phyloP scores from a whole-genome alignment of 2,797 vertebrate genomes.

The Enteromius mattozi region DNA sequence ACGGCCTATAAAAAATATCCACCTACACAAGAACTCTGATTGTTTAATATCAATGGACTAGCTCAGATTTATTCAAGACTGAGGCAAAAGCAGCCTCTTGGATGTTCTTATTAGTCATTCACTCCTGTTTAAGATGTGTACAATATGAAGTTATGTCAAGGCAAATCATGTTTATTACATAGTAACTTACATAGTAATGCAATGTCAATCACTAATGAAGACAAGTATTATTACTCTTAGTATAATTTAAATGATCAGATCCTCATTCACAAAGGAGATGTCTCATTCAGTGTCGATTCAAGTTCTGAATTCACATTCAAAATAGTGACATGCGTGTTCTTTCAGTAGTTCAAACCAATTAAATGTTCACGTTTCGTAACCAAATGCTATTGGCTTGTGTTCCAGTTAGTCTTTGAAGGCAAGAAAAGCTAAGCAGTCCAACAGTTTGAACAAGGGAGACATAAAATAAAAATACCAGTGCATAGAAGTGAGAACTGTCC shows the following conservation, averaged over 20 bases:
- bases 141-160: background rate
- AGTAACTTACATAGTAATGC: background rate
- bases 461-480: background rate
- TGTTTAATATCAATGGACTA: conserved; percentile 31
- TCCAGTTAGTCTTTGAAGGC: background rate
- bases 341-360: background rate
- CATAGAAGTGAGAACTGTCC: background rate
- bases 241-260: background rate
- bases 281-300: background rate
- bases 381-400: background rate
- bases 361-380: background rate
- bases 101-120: background rate
- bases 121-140: background rate
- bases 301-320: background rate
- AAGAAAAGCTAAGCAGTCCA: background rate
- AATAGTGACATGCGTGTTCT: background rate
- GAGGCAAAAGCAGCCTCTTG: background rate
- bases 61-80: conserved; percentile 27
- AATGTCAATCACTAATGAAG: background rate
- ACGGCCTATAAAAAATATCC: conserved; percentile 13
- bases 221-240: background rate
- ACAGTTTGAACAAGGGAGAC: background rate
- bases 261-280: background rate
- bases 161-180: background rate
- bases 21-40: conserved; percentile 30